Conservation (phyloP, 2,797 vertebrate genomes). For the Chaetophractus vellerosus region DNA sequence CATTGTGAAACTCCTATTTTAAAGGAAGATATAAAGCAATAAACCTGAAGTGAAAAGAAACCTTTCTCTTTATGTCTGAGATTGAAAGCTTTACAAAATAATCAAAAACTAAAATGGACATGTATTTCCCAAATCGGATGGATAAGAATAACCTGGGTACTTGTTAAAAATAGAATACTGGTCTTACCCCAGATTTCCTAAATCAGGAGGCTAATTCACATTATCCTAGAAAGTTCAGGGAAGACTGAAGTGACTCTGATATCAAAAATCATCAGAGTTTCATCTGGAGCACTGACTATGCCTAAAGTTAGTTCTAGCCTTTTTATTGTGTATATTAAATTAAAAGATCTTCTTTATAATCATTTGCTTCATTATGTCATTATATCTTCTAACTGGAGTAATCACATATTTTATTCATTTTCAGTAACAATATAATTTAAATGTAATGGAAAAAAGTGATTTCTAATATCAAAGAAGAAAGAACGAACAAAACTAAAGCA, state of each 20-base stretch:
- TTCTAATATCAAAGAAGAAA: constrained; percentile 35
- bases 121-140: not conserved
- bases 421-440: constrained; percentile 39
- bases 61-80: not conserved
- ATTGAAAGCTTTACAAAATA: constrained; percentile 1
- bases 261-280: not conserved
- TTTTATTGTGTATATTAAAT: not conserved
- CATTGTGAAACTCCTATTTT: constrained; percentile 36
- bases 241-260: not conserved
- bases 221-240: not conserved
- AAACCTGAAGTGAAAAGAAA: constrained; percentile 34
- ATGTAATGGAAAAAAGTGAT: constrained; percentile 43
- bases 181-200: not conserved
- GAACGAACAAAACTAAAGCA: constrained; percentile 36
- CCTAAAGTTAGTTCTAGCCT: not conserved
- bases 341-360: not conserved
- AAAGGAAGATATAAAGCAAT: constrained; percentile 54
- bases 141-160: not conserved
- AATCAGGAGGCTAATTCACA: not conserved
- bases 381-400: not conserved
- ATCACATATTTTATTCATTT: not conserved
- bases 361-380: not conserved
- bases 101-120: not conserved
- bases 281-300: not conserved
- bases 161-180: not conserved